These are phyloP conservation scores for Tichodroma muraria DNA, from an alignment of 2,113 vertebrate species.

Conservation along the genomic window DNA sequence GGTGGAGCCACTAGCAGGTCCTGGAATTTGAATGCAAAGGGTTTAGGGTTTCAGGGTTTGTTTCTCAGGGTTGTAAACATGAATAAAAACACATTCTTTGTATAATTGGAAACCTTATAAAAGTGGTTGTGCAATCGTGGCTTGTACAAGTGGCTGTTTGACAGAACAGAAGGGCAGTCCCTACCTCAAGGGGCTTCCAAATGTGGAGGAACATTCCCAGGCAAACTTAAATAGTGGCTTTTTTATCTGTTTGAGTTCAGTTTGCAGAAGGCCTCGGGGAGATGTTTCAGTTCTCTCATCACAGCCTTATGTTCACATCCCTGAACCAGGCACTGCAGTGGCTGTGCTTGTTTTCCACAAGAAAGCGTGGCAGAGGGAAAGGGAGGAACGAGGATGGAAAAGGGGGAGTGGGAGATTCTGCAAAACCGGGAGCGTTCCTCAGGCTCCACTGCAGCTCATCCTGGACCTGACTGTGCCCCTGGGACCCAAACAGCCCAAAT, in stretches of 20 bases:
- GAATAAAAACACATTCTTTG: not conserved
- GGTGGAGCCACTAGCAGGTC: not conserved
- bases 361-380: not conserved
- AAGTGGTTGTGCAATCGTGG: not conserved
- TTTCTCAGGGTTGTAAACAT: constrained; percentile 6
- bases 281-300: not conserved
- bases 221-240: not conserved
- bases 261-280: not conserved
- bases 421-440: not conserved
- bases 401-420: not conserved
- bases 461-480: not conserved
- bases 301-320: not conserved
- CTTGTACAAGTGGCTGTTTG: not conserved
- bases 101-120: not conserved
- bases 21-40: not conserved
- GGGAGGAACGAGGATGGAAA: not conserved
- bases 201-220: constrained; percentile 18
- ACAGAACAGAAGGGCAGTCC: not conserved
- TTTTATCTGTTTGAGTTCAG: constrained; percentile 18
- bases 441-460: not conserved
- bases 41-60: not conserved
- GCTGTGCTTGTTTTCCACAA: not conserved
- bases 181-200: not conserved
- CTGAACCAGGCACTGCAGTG: not conserved
- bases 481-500: not conserved